Conservation (phyloP, 2,113 vertebrate species). For the Xyrauchen texanus region DNA sequence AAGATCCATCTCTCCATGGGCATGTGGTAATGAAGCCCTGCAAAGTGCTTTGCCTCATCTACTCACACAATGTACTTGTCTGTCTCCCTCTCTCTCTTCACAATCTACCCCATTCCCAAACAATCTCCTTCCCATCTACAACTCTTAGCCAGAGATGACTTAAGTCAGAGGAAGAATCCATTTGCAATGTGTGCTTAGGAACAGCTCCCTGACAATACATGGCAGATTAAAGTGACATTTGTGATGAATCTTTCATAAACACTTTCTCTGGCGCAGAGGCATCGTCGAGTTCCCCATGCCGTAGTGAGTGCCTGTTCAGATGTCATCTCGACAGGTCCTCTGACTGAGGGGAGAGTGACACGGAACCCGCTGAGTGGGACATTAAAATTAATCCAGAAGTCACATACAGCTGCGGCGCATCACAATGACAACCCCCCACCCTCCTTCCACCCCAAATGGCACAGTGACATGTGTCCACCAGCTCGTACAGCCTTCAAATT, state of each 20-base stretch:
- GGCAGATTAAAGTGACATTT: conserved; percentile 92
- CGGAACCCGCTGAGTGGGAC: conserved; percentile 79
- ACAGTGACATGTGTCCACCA: conserved; percentile 69
- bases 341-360: conserved; percentile 80
- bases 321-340: conserved; percentile 78
- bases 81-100: conserved; percentile 25
- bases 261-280: conserved; percentile 80
- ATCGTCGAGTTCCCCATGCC: conserved; percentile 44
- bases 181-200: conserved; percentile 95
- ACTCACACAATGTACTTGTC: conserved; percentile 78
- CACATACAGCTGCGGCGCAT: conserved; percentile 54
- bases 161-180: conserved; percentile 94
- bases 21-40: conserved; percentile 84
- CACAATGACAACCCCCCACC: background rate
- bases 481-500: conserved; percentile 60
- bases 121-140: conserved; percentile 46
- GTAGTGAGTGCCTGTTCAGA: conserved; percentile 81
- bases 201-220: conserved; percentile 91
- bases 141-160: conserved; percentile 86
- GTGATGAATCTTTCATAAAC: conserved; percentile 99
- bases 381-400: conserved; percentile 95
- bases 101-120: conserved; percentile 45
- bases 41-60: conserved; percentile 86
- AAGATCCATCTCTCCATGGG: conserved; percentile 84
- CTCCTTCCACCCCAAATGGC: conserved; percentile 65